Evolutionary conservation across 2,888 invertebrate species (phyloP).

Genomic region (Oeneis ivallda): DNA sequence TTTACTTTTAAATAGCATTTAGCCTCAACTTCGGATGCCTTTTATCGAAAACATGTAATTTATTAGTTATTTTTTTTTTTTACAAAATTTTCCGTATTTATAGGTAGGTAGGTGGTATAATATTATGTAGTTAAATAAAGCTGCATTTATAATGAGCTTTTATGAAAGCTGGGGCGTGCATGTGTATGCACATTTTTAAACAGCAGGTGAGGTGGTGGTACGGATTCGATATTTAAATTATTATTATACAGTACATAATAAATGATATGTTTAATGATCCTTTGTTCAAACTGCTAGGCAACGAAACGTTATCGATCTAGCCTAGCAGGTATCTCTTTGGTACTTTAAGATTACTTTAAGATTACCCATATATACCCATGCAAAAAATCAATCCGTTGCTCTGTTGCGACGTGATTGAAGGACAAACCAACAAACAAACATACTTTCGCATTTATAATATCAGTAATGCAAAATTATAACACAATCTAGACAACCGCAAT

Average conservation of each 20-base stretch:
- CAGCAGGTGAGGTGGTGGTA: slow-evolving; percentile 17
- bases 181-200: slow-evolving; percentile 16
- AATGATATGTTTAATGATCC: slow-evolving; percentile 7
- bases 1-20: slow-evolving; percentile 59
- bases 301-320: background rate
- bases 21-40: slow-evolving; percentile 26
- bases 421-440: too few species aligned
- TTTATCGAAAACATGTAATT: slow-evolving; percentile 35
- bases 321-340: background rate
- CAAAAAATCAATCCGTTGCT: too few species aligned
- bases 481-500: too few species aligned
- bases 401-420: too few species aligned
- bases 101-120: slow-evolving; percentile 22
- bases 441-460: too few species aligned
- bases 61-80: slow-evolving; percentile 27
- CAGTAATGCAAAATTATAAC: too few species aligned
- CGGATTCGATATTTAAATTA: slow-evolving; percentile 15
- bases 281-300: slow-evolving; percentile 9
- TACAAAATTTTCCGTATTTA: slow-evolving; percentile 17
- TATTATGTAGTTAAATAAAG: slow-evolving; percentile 29
- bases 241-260: too few species aligned
- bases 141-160: slow-evolving; percentile 27
- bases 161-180: slow-evolving; percentile 18
- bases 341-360: too few species aligned
- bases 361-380: too few species aligned